Percentiles rank a stretch among this genome's conserved stretches.
phyloP scores from a whole-genome alignment of 92 coral and sea anemone genomes.

The Isaurus tuberculatus region DNA sequence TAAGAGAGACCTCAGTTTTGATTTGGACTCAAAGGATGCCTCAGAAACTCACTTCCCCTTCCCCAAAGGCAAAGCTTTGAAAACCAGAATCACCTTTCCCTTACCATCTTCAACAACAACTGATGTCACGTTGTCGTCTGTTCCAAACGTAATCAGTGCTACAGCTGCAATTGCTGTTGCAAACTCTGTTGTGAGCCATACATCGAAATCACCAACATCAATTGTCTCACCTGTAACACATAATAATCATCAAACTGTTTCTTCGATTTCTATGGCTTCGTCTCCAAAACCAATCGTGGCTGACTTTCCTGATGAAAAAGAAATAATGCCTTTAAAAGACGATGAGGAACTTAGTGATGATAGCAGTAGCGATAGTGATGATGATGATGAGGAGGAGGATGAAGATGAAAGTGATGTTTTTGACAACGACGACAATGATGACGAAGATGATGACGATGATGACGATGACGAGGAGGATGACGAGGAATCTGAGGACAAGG shows the following conservation, averaged over 20 bases:
- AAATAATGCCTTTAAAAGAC: neutral
- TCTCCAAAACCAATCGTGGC: neutral
- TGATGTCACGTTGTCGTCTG: conserved; percentile 47
- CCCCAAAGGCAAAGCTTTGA: conserved; percentile 71
- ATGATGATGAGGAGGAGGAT: conserved; percentile 50
- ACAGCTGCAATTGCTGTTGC: conserved; percentile 93
- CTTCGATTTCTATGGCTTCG: conserved; percentile 10
- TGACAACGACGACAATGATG: conserved; percentile 50
- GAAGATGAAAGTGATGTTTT: conserved; percentile 42
- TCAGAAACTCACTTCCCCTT: conserved; percentile 72
- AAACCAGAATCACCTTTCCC: conserved; percentile 58
- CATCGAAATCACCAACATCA: conserved; percentile 33
- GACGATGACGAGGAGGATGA: conserved; percentile 50
- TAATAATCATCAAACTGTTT: neutral
- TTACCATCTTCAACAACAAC: conserved; percentile 54
- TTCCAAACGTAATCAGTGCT: conserved; percentile 87
- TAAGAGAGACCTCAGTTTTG: conserved; percentile 78
- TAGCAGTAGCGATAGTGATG: conserved; percentile 8
- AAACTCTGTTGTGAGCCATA: conserved; percentile 79
- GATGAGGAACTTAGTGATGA: conserved; percentile 44
- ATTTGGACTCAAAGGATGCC: conserved; percentile 70
- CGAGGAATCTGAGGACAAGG: conserved; percentile 38
- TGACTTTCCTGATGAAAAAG: neutral
- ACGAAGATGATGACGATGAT: conserved; percentile 31
- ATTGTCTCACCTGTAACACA: conserved; percentile 38